These are phyloP conservation scores for Nineta flava DNA, from an alignment of 2,888 invertebrate genomes.

Conservation along the genomic window DNA sequence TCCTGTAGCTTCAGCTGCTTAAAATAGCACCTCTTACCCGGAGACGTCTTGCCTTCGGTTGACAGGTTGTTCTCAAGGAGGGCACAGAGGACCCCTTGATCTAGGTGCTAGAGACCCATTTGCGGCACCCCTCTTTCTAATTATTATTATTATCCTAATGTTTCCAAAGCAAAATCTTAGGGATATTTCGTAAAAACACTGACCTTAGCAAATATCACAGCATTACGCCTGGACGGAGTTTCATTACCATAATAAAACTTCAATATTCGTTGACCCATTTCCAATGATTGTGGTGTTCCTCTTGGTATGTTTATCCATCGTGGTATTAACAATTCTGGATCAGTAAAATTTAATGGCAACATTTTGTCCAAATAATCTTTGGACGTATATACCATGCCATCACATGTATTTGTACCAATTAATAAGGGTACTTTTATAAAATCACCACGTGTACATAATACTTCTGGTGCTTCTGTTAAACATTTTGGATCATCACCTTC, in stretches of 20 bases:
- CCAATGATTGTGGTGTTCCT: conserved; percentile 16
- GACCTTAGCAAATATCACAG: conserved; percentile 7
- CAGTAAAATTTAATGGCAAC: conserved; percentile 3
- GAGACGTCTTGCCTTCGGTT: too few relatives aligned
- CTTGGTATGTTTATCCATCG: conserved; percentile 8
- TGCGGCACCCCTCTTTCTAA: too few relatives aligned
- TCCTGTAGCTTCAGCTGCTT: too few relatives aligned
- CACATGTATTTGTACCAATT: conserved; percentile 21
- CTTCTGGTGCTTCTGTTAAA: conserved; percentile 18
- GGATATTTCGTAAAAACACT: too few relatives aligned
- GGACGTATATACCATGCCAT: conserved; percentile 18
- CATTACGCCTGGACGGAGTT: conserved; percentile 14
- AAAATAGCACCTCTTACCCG: too few relatives aligned
- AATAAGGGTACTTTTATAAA: conserved; percentile 23
- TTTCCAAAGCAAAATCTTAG: too few relatives aligned
- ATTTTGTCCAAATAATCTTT: conserved; percentile 2
- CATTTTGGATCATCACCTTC: conserved; percentile 16
- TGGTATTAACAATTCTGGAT: conserved; percentile 2
- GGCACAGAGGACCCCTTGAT: too few relatives aligned
- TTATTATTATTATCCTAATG: too few relatives aligned
- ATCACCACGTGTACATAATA: conserved; percentile 19
- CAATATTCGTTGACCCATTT: conserved; percentile 16
- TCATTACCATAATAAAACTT: conserved; percentile 19
- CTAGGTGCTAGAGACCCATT: too few relatives aligned
- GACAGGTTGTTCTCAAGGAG: too few relatives aligned